Percentiles rank a stretch among this genome's conserved stretches.
Conservation (phyloP, 2,113 vertebrate genomes). For the Chiloscyllium plagiosum region DNA sequence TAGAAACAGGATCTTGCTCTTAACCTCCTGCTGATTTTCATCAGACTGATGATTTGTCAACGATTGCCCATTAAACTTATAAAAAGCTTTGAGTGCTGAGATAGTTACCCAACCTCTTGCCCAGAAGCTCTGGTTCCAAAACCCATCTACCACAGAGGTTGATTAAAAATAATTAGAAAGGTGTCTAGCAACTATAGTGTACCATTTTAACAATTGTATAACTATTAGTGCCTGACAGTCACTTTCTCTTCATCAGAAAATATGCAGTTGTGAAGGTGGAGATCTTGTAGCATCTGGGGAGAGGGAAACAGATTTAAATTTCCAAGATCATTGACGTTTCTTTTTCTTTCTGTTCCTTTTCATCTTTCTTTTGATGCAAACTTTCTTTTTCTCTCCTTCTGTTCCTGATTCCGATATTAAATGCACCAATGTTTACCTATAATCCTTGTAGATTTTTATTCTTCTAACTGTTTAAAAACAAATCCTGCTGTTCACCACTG, state of each 20-base stretch:
- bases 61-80: neutral
- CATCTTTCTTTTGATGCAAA: neutral
- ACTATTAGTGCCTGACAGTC: too few species aligned
- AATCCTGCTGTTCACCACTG: neutral
- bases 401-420: neutral
- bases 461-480: neutral
- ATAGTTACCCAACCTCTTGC: too few species aligned
- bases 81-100: too few species aligned
- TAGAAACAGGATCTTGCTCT: neutral
- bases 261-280: neutral
- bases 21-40: neutral
- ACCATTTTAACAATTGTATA: neutral
- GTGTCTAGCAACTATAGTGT: too few species aligned
- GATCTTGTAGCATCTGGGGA: neutral
- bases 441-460: neutral
- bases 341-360: neutral
- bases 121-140: too few species aligned
- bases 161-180: too few species aligned
- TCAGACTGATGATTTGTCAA: neutral
- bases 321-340: neutral
- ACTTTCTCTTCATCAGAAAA: neutral
- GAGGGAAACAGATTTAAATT: neutral
- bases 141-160: too few species aligned
- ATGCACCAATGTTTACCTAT: neutral
- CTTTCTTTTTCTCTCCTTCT: neutral